Evolutionary conservation across 2,797 vertebrate species (phyloP).

Genomic region (Gadopsis bispinosus): DNA sequence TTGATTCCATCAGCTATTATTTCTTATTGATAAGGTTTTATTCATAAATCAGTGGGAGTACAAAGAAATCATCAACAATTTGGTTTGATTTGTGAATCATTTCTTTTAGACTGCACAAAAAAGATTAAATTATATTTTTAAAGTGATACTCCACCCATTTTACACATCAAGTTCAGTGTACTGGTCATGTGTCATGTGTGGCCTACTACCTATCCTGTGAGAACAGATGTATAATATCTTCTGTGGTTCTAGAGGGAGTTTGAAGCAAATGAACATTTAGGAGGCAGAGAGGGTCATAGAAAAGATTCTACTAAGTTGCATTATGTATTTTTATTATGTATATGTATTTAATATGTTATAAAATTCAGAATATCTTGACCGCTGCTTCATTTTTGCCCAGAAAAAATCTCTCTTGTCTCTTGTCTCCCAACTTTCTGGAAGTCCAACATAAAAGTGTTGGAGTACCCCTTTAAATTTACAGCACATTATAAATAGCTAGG

Average conservation of each 20-base stretch:
- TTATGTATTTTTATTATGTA: no score
- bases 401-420: not conserved
- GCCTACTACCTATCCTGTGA: not conserved
- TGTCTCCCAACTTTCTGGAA: not conserved
- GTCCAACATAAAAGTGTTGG: not conserved
- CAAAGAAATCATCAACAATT: not conserved
- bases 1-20: conserved; percentile 88
- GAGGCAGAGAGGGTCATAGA: not conserved
- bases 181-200: not conserved
- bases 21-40: conserved; percentile 81
- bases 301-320: not conserved
- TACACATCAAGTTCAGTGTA: not conserved
- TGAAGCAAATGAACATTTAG: not conserved
- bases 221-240: not conserved
- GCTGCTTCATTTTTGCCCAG: not conserved
- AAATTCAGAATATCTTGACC: not conserved
- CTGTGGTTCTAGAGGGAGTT: not conserved
- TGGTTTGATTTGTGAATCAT: no score
- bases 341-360: no score
- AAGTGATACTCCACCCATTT: not conserved
- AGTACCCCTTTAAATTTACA: not conserved
- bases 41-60: not conserved
- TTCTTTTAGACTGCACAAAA: not conserved
- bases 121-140: not conserved
- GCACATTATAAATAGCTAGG: not conserved